phyloP scores from a whole-genome alignment of 2,113 vertebrate species.

The Tympanuchus pallidicinctus region DNA sequence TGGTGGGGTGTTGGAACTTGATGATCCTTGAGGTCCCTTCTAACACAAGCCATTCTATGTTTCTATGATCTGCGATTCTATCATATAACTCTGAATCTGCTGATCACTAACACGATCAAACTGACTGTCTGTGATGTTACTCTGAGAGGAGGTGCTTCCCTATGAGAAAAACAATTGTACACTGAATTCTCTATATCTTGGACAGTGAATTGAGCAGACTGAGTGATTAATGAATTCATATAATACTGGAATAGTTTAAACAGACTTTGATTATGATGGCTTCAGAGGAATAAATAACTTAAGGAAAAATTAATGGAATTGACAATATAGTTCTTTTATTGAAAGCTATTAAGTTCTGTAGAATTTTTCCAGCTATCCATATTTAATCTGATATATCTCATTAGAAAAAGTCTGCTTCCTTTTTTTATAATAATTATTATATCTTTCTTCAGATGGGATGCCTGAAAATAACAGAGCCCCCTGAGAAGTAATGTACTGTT shows the following conservation, averaged over 20 bases:
- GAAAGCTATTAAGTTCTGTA: background rate
- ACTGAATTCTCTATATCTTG: conserved; percentile 1
- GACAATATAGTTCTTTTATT: background rate
- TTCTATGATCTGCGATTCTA: too few relatives aligned
- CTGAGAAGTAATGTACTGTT: background rate
- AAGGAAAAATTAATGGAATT: background rate
- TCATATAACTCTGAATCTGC: conserved; percentile 12
- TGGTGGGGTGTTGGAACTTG: too few relatives aligned
- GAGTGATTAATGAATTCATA: background rate
- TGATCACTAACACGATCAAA: background rate
- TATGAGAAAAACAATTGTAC: conserved; percentile 28
- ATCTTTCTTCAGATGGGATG: background rate
- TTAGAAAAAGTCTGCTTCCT: background rate
- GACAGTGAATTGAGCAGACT: background rate
- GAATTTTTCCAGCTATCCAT: background rate
- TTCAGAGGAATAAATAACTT: conserved; percentile 4
- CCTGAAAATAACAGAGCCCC: background rate
- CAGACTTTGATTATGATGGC: background rate
- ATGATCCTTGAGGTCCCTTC: too few relatives aligned
- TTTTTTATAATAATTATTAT: background rate
- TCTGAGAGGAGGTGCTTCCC: conserved; percentile 20
- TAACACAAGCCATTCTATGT: too few relatives aligned
- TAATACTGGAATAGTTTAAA: background rate
- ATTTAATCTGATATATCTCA: background rate
- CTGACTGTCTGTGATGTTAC: background rate